Base-by-base conservation (phyloP, 2,113 vertebrate genomes). In the Erythrocebus patas region DNA sequence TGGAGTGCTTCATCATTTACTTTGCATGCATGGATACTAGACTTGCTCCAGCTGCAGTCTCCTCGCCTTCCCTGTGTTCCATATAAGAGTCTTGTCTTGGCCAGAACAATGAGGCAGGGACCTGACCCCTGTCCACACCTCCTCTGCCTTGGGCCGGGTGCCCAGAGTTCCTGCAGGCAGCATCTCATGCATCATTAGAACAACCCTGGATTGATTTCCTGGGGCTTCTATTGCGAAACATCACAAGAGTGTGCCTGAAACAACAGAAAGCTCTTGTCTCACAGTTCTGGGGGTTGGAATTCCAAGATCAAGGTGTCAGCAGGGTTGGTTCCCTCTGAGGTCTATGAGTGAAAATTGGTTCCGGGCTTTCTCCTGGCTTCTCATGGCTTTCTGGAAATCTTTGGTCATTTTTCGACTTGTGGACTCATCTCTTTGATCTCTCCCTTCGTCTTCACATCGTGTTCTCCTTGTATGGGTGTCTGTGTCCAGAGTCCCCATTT, bases 141-240 rank as follows among this genome's bases (percentile, higher is more conserved):
- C 0, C 0, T 1, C 3, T 8, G 5, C 22, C 18, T 55, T 32
- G 10, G 40, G 43, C 16, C 12, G 1, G 12, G 25, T 8, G 50
- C 50, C 23, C 0, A 2, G 0, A 0, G 18, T 13, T 4, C 64
- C 70, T 25, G 4, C 0, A 5, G 30, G 43, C 1, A 0, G 6
- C n/a, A 35, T 2, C 17, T 27, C 8, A 8, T 10, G 0, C 8
- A 10, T 23, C 22, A 30, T 13, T 17, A n/a, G 30, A 35, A 27
- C 1, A 1, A 7, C 11, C 17, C 4, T 40, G 2, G 18, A 1
- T 61, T 3, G 6, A n/a, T 76, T 52, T 25, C 1, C 3, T 2
- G 12, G 57, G 4, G 50, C 59, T 6, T 23, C 22, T 25, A 1
- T 11, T 16, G 55, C 3, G 25, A 10, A 52, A 25, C 3, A 5